Percentiles rank a stretch among this genome's conserved stretches.
Evolutionary conservation across 2,113 vertebrate genomes (phyloP).

Genomic region (Indicator indicator): DNA sequence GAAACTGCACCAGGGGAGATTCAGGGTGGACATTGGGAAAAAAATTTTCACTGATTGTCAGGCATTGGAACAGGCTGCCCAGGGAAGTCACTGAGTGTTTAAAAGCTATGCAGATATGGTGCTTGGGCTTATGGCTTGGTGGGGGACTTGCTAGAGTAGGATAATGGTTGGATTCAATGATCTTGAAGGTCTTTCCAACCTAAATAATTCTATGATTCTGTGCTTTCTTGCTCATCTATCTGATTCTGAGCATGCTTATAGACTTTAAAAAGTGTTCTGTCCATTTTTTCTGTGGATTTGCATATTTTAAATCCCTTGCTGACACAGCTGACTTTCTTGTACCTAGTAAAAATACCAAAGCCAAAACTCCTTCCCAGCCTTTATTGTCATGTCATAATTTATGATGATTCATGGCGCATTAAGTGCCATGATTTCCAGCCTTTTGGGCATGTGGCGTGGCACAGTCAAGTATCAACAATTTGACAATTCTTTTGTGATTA

Average conservation of each 20-base stretch:
- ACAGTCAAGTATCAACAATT: constrained; percentile 12
- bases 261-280: neutral
- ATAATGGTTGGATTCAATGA: too few relatives aligned
- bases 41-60: too few relatives aligned
- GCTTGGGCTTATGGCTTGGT: too few relatives aligned
- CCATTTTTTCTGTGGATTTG: neutral
- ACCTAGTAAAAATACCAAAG: neutral
- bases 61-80: too few relatives aligned
- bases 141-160: too few relatives aligned
- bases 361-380: neutral
- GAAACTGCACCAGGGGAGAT: too few relatives aligned
- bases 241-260: neutral
- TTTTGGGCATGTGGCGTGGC: constrained; percentile 2
- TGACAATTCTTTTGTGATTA: neutral
- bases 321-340: neutral
- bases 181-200: too few relatives aligned
- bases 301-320: neutral
- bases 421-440: neutral
- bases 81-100: too few relatives aligned
- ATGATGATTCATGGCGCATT: neutral
- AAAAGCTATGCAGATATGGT: too few relatives aligned
- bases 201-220: too few relatives aligned
- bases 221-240: neutral
- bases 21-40: too few relatives aligned
- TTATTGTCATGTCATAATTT: neutral